Conservation (phyloP, 2,888 invertebrate genomes). For the Eumacrocentrus americanus region DNA sequence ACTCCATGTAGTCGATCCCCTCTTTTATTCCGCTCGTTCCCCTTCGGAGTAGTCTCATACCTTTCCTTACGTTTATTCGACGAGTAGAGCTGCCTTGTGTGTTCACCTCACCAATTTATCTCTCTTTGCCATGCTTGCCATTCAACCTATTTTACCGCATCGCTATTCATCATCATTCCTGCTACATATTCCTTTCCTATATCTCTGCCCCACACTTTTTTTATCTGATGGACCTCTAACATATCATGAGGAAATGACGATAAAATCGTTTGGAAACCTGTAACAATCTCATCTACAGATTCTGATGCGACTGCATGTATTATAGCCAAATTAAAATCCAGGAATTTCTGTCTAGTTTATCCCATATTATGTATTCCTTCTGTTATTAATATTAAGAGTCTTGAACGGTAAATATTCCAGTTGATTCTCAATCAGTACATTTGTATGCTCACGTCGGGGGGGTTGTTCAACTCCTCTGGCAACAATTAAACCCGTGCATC, state of each 20-base stretch:
- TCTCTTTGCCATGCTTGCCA: background rate
- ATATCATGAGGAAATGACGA: no score
- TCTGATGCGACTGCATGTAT: no score
- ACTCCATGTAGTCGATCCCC: conserved; percentile 59
- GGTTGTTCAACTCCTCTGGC: conserved; percentile 39
- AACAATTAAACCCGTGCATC: conserved; percentile 27
- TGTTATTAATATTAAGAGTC: no score
- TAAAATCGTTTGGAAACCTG: background rate
- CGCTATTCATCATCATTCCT: background rate
- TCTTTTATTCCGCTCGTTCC: conserved; percentile 30
- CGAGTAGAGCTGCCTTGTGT: conserved; percentile 27
- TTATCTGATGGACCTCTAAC: background rate
- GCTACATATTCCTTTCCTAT: no score
- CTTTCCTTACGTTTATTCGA: conserved; percentile 26
- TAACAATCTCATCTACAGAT: no score
- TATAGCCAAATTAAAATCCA: no score
- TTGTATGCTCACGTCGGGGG: conserved; percentile 32
- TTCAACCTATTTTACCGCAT: background rate
- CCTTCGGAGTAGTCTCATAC: conserved; percentile 3
- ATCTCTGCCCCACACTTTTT: background rate
- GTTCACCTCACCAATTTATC: conserved; percentile 12
- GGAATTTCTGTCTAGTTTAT: no score
- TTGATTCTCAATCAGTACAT: no score
- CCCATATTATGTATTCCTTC: no score
- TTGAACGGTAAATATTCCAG: no score